These are phyloP conservation scores for Drosophila busckii DNA, from an alignment of 1,140 invertebrate species.

Conservation along the genomic window DNA sequence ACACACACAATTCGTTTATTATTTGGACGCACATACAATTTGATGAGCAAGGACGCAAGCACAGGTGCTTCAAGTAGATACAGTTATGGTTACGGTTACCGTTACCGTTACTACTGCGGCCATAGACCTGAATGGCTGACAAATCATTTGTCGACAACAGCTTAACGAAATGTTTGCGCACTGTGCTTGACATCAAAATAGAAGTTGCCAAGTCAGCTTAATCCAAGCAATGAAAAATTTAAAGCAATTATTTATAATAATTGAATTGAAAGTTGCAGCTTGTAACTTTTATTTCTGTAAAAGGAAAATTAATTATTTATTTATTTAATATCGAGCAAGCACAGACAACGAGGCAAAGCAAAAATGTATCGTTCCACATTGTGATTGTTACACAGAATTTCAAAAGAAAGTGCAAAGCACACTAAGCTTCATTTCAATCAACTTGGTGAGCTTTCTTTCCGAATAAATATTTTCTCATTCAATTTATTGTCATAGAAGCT, in stretches of 20 bases:
- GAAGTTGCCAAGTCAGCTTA: background rate
- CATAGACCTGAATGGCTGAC: conserved; percentile 4
- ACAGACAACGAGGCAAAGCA: conserved; percentile 8
- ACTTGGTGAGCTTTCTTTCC: too few relatives aligned
- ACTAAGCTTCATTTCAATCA: too few relatives aligned
- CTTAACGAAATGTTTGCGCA: background rate
- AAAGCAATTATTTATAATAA: background rate
- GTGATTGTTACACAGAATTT: too few relatives aligned
- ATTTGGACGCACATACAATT: too few relatives aligned
- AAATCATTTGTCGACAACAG: too few relatives aligned
- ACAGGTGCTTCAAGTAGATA: too few relatives aligned
- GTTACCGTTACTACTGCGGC: background rate
- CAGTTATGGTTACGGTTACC: too few relatives aligned
- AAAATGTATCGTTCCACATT: too few relatives aligned
- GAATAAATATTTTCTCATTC: too few relatives aligned
- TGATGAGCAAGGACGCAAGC: background rate
- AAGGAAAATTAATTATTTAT: background rate
- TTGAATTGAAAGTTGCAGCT: background rate
- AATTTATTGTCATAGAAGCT: too few relatives aligned
- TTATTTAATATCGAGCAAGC: conserved; percentile 22
- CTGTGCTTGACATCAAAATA: background rate
- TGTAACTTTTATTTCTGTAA: conserved; percentile 4
- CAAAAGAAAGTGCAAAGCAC: too few relatives aligned
- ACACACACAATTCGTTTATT: too few relatives aligned
- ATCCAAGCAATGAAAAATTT: background rate